Base-by-base conservation (phyloP, 2,113 vertebrate species). In the Lophochroa leadbeateri region DNA sequence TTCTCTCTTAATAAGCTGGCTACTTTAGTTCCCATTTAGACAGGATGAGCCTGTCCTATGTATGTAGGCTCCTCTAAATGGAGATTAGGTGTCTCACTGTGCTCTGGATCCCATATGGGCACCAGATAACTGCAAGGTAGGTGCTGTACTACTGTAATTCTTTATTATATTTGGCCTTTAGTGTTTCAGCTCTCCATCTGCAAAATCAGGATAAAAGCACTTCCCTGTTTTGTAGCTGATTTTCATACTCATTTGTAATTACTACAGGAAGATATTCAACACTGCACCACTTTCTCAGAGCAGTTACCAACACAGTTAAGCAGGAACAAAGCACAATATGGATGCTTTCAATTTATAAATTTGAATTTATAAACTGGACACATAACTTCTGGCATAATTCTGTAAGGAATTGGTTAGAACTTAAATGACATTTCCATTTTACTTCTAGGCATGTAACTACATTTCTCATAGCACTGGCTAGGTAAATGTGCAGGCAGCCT, bases 91-190 rank as follows among this genome's bases (percentile, higher is more conserved):
- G 91, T 81, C 60, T 92, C 72, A 72, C 58, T 92, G 49, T 58
- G 69, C 44, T 86, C 88, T 88, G 80, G 39, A 84, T 81, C 74
- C 86, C 81, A 92, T 91, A 78, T 87, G 81, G 86, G 39, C 77
- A 95, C 50, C 89, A 96, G 88, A 96, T 78, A 83, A 88, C 50
- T 86, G 86, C 68, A 80, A 97, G 95, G 53, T 81, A 93, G 82
- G 68, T 88, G 90, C 80, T 92, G 76, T 72, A 86, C 72, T 55
- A 83, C 68, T 92, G 41, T 93, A 92, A 86, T 96, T 88, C 88
- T 93, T 96, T 92, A 94, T 97, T 93, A 95, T 89, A 78, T 92
- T 92, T 96, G 95, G 86, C 92, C 89, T 96, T 96, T 91, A 91
- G 60, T 74, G 50, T 75, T 92, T 94, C 91, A 91, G 81, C 69